A percentile compares a stretch with the other conserved stretches of the same genome.
Conservation (phyloP, 2,888 invertebrate genomes). For the Acheta domesticus region DNA sequence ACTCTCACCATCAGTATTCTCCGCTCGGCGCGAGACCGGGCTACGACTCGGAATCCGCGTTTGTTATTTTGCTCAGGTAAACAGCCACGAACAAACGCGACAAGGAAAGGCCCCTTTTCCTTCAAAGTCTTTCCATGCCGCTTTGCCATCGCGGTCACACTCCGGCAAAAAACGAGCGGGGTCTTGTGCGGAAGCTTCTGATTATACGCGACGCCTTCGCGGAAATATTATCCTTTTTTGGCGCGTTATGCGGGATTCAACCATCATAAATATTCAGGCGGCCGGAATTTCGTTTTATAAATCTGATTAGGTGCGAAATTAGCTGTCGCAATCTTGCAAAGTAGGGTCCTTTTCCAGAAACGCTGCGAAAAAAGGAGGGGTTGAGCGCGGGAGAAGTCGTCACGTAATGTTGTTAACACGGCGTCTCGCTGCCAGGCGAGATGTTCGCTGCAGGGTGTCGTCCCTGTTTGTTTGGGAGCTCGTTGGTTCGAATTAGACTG, state of each 20-base stretch:
- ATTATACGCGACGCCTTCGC: neutral
- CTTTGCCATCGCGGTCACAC: too few species aligned
- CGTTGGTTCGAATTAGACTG: too few species aligned
- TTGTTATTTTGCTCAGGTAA: too few species aligned
- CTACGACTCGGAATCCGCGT: too few species aligned
- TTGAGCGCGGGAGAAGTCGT: neutral
- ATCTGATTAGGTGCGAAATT: conserved; percentile 5
- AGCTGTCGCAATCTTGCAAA: conserved; percentile 4
- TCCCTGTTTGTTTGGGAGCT: too few species aligned
- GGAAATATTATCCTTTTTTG: neutral
- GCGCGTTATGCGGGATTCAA: neutral
- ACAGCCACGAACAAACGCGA: too few species aligned
- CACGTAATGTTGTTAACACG: neutral
- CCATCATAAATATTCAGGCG: neutral
- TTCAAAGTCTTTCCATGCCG: too few species aligned
- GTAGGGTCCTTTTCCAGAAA: neutral
- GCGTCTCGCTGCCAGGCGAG: neutral
- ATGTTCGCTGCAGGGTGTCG: too few species aligned
- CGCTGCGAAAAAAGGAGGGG: neutral
- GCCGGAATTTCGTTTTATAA: neutral
- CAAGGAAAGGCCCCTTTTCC: too few species aligned
- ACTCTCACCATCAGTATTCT: too few species aligned
- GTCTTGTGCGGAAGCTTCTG: neutral
- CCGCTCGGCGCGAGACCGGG: too few species aligned
- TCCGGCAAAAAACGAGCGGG: neutral